Percentiles rank a stretch among this genome's conserved stretches.
Conservation (phyloP, 2,888 invertebrate species). For the Tineola bisselliella region DNA sequence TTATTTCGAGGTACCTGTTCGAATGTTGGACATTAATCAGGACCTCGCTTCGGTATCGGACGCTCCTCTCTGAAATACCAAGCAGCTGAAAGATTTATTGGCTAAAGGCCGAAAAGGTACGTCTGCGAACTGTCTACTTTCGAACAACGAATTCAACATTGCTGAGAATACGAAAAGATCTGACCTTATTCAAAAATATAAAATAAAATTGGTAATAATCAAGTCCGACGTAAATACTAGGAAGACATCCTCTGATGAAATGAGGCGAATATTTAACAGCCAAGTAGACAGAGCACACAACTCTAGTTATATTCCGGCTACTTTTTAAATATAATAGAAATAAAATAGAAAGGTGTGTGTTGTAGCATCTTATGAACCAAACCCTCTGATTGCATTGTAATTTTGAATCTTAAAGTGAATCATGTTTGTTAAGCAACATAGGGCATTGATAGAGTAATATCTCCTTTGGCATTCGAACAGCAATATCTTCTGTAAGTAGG, state of each 20-base stretch:
- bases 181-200: background rate
- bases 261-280: no score
- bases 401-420: background rate
- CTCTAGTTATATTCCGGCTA: no score
- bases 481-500: background rate
- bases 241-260: no score
- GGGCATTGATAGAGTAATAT: background rate
- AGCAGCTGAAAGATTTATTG: conserved; percentile 50
- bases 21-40: conserved; percentile 50
- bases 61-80: conserved; percentile 39
- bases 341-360: no score
- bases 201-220: no score
- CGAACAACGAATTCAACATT: conserved; percentile 13
- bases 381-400: no score
- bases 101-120: conserved; percentile 33
- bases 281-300: no score
- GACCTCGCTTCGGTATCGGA: conserved; percentile 32
- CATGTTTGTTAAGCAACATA: background rate
- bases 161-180: background rate
- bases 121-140: conserved; percentile 49
- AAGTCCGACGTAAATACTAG: no score
- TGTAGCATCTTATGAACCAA: no score
- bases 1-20: conserved; percentile 26
- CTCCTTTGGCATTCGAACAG: conserved; percentile 7
- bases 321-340: no score